Evolutionary conservation across 2,797 vertebrate species (phyloP).

Genomic region (Rhincodon typus): DNA sequence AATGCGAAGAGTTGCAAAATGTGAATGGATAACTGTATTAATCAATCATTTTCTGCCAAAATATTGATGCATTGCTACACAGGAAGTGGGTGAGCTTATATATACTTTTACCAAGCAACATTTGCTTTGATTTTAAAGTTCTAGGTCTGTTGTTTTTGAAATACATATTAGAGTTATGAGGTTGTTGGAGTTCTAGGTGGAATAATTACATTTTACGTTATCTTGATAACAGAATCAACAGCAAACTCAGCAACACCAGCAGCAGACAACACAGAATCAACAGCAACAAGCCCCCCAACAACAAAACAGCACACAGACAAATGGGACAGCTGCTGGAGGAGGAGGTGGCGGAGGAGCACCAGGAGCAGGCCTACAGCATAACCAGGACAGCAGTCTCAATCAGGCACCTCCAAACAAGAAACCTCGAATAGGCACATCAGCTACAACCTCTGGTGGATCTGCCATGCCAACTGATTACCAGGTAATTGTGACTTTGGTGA

Average conservation of each 20-base stretch:
- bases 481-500: constrained; percentile 53
- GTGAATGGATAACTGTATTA: background rate
- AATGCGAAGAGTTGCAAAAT: background rate
- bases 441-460: constrained; percentile 75
- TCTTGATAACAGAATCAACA: constrained; percentile 64
- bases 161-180: background rate
- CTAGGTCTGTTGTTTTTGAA: background rate
- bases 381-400: constrained; percentile 70
- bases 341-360: constrained; percentile 53
- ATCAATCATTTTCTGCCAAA: background rate
- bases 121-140: background rate
- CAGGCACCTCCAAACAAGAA: constrained; percentile 93
- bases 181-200: background rate
- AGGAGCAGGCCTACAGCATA: constrained; percentile 69
- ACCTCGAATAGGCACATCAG: constrained; percentile 81
- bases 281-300: constrained; percentile 68
- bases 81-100: background rate
- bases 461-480: constrained; percentile 90
- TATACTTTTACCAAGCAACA: background rate
- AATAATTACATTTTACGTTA: background rate
- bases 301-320: constrained; percentile 81
- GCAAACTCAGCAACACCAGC: constrained; percentile 68
- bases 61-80: background rate
- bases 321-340: constrained; percentile 61
- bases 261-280: constrained; percentile 56